phyloP scores from a whole-genome alignment of 2,888 invertebrate species.

The Chrysolina americana region DNA sequence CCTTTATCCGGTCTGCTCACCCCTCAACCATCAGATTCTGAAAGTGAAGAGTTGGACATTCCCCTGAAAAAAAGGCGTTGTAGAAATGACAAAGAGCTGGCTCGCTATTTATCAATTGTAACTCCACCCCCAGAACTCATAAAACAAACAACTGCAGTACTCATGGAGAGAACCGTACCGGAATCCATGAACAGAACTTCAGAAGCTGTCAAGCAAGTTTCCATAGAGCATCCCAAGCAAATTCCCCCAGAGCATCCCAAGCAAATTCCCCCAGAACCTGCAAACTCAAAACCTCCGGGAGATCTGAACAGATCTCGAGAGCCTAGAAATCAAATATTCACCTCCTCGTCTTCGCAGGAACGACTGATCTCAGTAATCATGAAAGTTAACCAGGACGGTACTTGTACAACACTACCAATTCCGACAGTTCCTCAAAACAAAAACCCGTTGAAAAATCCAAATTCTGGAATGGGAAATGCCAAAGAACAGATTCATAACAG shows the following conservation, averaged over 20 bases:
- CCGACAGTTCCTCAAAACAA: slow-evolving; percentile 32
- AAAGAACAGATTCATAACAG: slow-evolving; percentile 70
- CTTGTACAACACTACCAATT: slow-evolving; percentile 68
- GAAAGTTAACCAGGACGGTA: slow-evolving; percentile 87
- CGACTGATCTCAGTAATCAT: slow-evolving; percentile 85
- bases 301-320: background rate
- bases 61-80: slow-evolving; percentile 75
- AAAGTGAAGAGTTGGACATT: slow-evolving; percentile 70
- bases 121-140: slow-evolving; percentile 41
- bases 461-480: slow-evolving; percentile 80
- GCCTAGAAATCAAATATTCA: slow-evolving; percentile 71
- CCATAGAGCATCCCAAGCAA: no score
- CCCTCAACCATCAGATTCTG: slow-evolving; percentile 90
- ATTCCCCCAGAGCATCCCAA: no score
- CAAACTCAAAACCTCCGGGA: background rate
- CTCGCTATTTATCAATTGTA: slow-evolving; percentile 57
- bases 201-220: background rate
- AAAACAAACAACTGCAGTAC: slow-evolving; percentile 23
- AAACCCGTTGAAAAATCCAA: slow-evolving; percentile 79
- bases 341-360: slow-evolving; percentile 67
- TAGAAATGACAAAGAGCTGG: slow-evolving; percentile 73
- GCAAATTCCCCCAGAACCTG: background rate
- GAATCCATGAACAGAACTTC: background rate
- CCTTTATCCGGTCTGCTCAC: slow-evolving; percentile 72
- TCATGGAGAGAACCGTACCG: background rate